phyloP scores from a whole-genome alignment of 2,888 invertebrate species.

The Drosophila nigricruria region DNA sequence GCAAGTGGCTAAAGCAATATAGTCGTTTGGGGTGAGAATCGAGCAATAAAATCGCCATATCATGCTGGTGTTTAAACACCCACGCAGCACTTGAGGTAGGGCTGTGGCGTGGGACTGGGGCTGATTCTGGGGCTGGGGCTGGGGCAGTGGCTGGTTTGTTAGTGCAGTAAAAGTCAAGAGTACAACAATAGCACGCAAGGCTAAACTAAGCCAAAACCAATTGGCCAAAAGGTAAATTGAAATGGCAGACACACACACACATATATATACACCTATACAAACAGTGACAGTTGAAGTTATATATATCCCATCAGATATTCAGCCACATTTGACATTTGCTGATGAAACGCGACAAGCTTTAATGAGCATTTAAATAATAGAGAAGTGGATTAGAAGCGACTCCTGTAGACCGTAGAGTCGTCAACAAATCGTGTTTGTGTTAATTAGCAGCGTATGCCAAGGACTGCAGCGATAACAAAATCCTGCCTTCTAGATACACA shows the following conservation, averaged over 20 bases:
- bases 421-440: conserved; percentile 15
- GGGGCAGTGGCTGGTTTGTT: not conserved
- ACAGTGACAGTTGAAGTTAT: not conserved
- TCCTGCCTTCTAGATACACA: not conserved
- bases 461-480: conserved; percentile 13
- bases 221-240: conserved; percentile 44
- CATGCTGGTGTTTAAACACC: conserved; percentile 17
- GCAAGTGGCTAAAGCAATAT: conserved; percentile 9
- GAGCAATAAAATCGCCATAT: conserved; percentile 5
- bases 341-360: conserved; percentile 34
- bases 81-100: conserved; percentile 16
- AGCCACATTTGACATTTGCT: conserved; percentile 25
- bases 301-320: conserved; percentile 1
- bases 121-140: too few species aligned
- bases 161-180: conserved; percentile 55
- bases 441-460: conserved; percentile 37
- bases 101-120: not conserved
- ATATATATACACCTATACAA: not conserved
- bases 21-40: not conserved
- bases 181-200: conserved; percentile 58
- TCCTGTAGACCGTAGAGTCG: not conserved
- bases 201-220: conserved; percentile 32
- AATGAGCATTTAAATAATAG: conserved; percentile 26
- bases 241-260: conserved; percentile 15
- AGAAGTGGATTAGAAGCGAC: not conserved